Evolutionary conservation across 2,113 vertebrate genomes (phyloP).

Genomic region (Festucalex cinctus): DNA sequence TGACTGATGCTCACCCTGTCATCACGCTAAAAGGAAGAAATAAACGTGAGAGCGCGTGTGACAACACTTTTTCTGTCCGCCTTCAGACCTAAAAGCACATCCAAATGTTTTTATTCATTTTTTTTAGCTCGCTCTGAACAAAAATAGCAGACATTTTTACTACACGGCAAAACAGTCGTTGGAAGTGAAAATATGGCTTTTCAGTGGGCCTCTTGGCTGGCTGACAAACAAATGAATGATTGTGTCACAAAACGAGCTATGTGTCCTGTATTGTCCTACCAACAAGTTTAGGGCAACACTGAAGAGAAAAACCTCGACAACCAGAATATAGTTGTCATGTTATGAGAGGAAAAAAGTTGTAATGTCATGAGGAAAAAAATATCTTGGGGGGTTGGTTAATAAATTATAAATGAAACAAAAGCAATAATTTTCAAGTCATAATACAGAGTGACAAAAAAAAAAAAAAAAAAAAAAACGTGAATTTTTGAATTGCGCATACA

Average conservation of each 20-base stretch:
- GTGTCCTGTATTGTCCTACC: too few species aligned
- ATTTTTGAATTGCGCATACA: too few species aligned
- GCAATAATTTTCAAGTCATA: too few species aligned
- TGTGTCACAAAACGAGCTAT: neutral
- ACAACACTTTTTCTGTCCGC: conserved; percentile 7
- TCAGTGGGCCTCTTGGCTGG: conserved; percentile 32
- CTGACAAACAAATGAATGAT: neutral
- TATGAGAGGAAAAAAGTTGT: neutral
- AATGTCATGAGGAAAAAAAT: neutral
- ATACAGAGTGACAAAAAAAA: too few species aligned
- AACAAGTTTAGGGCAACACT: neutral
- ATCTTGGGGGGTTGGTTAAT: too few species aligned
- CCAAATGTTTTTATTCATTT: too few species aligned
- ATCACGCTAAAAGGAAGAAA: conserved; percentile 23
- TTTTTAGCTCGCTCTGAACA: conserved; percentile 28
- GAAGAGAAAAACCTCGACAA: neutral
- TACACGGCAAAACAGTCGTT: conserved; percentile 49
- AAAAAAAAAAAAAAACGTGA: too few species aligned
- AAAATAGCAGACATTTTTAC: conserved; percentile 32
- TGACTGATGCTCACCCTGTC: conserved; percentile 20
- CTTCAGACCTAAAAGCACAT: conserved; percentile 14
- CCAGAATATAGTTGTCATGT: neutral
- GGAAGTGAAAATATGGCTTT: conserved; percentile 62
- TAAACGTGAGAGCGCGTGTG: conserved; percentile 6
- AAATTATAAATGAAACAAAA: too few species aligned